Conservation (phyloP, 2,797 vertebrate genomes). For the Falco columbarius region DNA sequence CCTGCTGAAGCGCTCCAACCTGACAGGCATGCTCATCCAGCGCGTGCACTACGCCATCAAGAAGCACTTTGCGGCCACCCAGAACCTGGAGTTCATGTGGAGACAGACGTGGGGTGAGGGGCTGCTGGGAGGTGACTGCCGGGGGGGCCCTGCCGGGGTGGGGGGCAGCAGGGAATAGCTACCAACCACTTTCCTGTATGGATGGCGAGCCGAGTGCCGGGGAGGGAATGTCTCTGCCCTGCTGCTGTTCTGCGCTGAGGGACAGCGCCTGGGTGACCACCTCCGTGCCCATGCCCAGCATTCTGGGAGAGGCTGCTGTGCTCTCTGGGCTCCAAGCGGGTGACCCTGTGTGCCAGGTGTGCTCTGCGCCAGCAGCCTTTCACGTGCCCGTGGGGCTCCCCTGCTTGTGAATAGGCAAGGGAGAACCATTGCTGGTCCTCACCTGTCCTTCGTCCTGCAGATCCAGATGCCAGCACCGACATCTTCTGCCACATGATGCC, state of each 20-base stretch:
- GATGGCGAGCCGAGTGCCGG: accelerated
- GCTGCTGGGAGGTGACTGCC: accelerated
- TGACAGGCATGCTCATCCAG: constrained; percentile 98
- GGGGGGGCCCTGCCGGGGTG: accelerated
- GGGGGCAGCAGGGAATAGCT: neutral
- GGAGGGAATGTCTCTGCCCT: neutral
- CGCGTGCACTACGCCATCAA: constrained; percentile 96
- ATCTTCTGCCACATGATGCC: constrained; percentile 99
- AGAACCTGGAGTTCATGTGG: constrained; percentile 98
- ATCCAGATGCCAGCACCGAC: constrained; percentile 86
- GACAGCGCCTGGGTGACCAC: neutral
- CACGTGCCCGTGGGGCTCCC: accelerated
- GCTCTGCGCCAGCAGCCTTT: neutral
- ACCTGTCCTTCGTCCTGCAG: constrained; percentile 68
- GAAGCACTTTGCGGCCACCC: constrained; percentile 93
- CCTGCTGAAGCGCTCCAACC: constrained; percentile 90
- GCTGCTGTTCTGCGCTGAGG: neutral
- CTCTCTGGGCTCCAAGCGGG: neutral
- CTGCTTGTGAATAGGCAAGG: neutral
- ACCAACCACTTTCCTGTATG: accelerated
- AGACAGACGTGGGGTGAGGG: constrained; percentile 94
- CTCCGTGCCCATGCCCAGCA: neutral
- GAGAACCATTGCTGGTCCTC: neutral
- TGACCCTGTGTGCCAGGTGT: neutral
- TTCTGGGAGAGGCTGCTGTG: neutral